Conservation (phyloP, 2,797 vertebrate genomes). For the Enteromius anoplus region DNA sequence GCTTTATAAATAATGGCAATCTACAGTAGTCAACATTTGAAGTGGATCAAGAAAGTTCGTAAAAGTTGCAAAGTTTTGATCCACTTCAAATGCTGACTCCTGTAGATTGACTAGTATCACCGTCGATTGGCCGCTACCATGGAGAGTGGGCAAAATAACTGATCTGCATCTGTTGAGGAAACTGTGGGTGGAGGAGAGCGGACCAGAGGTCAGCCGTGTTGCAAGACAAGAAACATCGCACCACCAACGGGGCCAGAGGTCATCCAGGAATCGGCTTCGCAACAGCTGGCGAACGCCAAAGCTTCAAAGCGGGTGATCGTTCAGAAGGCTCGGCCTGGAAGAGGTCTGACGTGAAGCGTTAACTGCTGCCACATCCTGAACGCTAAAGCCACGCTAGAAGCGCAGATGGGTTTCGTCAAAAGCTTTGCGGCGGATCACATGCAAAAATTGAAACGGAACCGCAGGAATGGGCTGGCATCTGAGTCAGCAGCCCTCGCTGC, state of each 20-base stretch:
- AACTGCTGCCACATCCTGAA: conserved; percentile 48
- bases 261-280: conserved; percentile 65
- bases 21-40: too few species aligned
- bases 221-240: conserved; percentile 64
- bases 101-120: not conserved
- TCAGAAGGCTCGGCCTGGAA: conserved; percentile 52
- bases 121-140: too few species aligned
- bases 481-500: conserved; percentile 73
- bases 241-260: conserved; percentile 64
- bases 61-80: too few species aligned
- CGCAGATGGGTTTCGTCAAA: conserved; percentile 33
- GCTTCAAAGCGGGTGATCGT: conserved; percentile 65
- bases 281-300: conserved; percentile 69
- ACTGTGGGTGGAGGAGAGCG: conserved; percentile 40
- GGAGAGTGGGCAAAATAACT: conserved; percentile 2
- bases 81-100: too few species aligned
- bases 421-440: conserved; percentile 63
- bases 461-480: conserved; percentile 78
- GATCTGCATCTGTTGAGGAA: conserved; percentile 19
- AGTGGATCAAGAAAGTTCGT: too few species aligned
- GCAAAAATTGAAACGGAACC: conserved; percentile 77
- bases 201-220: conserved; percentile 67
- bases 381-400: not conserved
- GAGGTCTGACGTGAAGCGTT: conserved; percentile 67
- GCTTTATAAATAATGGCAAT: too few species aligned